Evolutionary conservation across 2,888 invertebrate species (phyloP).

Genomic region (Ornithoptera priamus): DNA sequence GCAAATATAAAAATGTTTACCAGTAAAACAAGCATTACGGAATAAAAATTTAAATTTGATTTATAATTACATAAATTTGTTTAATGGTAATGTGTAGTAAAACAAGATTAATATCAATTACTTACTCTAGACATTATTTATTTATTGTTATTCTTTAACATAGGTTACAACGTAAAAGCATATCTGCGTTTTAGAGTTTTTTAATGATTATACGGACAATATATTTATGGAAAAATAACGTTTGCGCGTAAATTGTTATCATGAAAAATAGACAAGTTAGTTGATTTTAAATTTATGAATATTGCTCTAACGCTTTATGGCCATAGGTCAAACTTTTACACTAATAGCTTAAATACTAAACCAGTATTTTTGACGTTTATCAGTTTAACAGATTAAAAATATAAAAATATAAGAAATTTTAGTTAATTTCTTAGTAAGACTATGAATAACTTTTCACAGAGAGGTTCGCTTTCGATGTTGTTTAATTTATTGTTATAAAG

Average conservation of each 20-base stretch:
- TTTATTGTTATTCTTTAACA: neutral
- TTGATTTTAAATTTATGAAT: neutral
- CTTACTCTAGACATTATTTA: slow-evolving; percentile 3
- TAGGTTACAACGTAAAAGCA: neutral
- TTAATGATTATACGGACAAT: neutral
- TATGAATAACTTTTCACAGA: too few species aligned
- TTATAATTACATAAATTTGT: too few species aligned
- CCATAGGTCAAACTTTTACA: neutral
- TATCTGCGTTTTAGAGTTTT: neutral
- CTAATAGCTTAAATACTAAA: neutral
- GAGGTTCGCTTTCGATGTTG: too few species aligned
- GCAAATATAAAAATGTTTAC: too few species aligned
- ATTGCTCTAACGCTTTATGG: neutral
- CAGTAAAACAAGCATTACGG: too few species aligned
- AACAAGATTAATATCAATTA: neutral
- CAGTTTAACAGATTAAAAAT: neutral
- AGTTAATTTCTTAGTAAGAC: too few species aligned
- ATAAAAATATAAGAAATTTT: too few species aligned
- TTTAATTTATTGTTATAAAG: too few species aligned
- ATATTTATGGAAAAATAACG: neutral
- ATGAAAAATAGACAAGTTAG: neutral
- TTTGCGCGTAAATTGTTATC: neutral
- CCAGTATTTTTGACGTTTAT: neutral
- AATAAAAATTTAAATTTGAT: too few species aligned
- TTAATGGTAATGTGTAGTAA: too few species aligned